Conservation (phyloP, 64 coral and sea anemone genomes). For the Stichodactyla mertensii region DNA sequence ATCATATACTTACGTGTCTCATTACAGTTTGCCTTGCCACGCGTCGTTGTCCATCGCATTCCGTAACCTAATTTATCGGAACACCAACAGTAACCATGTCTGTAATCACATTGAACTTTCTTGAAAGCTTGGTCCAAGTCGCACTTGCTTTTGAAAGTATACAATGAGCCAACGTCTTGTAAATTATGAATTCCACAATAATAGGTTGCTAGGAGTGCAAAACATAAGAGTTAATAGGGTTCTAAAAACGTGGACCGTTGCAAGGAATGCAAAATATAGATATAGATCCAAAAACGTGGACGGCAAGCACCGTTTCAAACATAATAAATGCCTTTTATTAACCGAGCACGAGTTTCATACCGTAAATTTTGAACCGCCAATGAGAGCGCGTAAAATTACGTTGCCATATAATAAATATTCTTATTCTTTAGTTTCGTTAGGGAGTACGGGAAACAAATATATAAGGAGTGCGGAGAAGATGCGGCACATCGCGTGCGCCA, state of each 20-base stretch:
- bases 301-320: too few species aligned
- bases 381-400: too few species aligned
- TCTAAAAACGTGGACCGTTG: neutral
- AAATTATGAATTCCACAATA: neutral
- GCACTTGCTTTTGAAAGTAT: slow-evolving; percentile 43
- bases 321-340: too few species aligned
- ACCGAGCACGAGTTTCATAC: too few species aligned
- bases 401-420: too few species aligned
- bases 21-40: slow-evolving; percentile 44
- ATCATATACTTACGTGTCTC: slow-evolving; percentile 1
- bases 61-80: slow-evolving; percentile 40
- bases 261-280: neutral
- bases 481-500: too few species aligned
- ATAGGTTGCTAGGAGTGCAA: neutral
- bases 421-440: too few species aligned
- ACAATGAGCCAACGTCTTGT: slow-evolving; percentile 24
- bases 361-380: too few species aligned
- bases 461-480: too few species aligned
- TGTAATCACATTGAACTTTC: slow-evolving; percentile 56
- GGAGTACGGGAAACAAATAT: too few species aligned
- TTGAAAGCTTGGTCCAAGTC: slow-evolving; percentile 21
- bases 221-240: neutral
- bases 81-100: slow-evolving; percentile 58
- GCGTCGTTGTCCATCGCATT: slow-evolving; percentile 30
- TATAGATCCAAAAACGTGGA: too few species aligned